phyloP scores from a whole-genome alignment of 2,113 vertebrate genomes.

The Anseranas semipalmata region DNA sequence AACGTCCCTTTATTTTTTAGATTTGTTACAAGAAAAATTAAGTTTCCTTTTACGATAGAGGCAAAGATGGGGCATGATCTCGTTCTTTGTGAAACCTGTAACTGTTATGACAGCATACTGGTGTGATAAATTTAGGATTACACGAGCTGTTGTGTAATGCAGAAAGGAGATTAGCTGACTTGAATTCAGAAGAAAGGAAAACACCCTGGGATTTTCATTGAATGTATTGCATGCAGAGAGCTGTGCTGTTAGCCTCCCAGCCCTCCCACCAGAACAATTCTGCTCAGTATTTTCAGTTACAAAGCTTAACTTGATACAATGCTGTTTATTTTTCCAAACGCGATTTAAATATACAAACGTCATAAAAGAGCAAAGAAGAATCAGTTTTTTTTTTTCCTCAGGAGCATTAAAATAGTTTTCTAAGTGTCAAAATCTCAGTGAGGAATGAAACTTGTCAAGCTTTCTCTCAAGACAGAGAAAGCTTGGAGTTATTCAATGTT shows the following conservation, averaged over 20 bases:
- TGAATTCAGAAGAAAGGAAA: neutral
- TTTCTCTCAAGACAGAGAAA: neutral
- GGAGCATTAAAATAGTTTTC: neutral
- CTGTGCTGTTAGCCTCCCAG: neutral
- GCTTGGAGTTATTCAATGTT: neutral
- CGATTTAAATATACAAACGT: neutral
- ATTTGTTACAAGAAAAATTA: neutral
- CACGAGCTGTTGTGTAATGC: neutral
- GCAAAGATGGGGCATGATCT: neutral
- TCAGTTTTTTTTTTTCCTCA: neutral
- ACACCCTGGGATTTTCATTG: neutral
- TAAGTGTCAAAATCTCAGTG: neutral
- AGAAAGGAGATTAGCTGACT: neutral
- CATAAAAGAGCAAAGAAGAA: neutral
- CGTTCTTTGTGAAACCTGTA: neutral
- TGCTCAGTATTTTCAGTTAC: neutral
- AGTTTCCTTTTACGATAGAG: neutral
- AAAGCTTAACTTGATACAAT: accelerated
- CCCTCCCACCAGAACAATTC: neutral
- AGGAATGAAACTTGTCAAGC: neutral
- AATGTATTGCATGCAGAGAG: accelerated
- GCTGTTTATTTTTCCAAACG: neutral
- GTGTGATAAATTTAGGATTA: slow-evolving; percentile 1
- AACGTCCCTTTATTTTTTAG: neutral
- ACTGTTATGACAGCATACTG: neutral